These are phyloP conservation scores for Scolopax mira DNA, from an alignment of 2,113 vertebrate species.

Conservation along the genomic window DNA sequence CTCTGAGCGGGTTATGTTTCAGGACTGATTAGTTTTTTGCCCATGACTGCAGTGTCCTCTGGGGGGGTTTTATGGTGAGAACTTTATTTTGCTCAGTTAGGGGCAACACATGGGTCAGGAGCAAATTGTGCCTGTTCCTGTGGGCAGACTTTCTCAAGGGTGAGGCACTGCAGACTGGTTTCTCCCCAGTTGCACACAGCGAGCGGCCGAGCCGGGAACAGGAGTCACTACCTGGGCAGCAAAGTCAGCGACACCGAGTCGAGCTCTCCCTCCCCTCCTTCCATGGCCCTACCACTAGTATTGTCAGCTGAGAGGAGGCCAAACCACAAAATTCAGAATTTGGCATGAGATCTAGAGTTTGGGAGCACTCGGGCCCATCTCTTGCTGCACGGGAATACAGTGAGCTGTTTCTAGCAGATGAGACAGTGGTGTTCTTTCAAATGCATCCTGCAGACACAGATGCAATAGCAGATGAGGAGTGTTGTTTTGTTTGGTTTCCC, in stretches of 20 bases:
- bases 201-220: fast-evolving
- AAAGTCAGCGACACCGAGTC: neutral
- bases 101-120: neutral
- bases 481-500: constrained; percentile 26
- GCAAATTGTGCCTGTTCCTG: neutral
- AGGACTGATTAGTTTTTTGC: neutral
- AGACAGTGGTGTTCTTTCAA: neutral
- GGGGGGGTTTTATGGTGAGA: neutral
- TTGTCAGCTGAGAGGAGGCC: neutral
- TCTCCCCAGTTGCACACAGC: neutral
- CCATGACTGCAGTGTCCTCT: neutral
- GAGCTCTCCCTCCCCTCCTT: neutral
- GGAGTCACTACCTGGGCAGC: neutral
- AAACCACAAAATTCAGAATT: neutral
- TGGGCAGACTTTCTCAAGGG: neutral
- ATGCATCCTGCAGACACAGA: neutral
- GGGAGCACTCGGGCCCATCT: neutral
- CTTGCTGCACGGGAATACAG: neutral
- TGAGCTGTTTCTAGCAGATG: neutral
- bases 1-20: neutral
- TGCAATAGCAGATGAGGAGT: neutral
- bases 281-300: neutral
- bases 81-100: neutral
- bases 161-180: neutral
- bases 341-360: neutral